Evolutionary conservation across 2,797 vertebrate genomes (phyloP), one percentile per base, ranked within the genome.

Genomic region (Salmo trutta): DNA sequence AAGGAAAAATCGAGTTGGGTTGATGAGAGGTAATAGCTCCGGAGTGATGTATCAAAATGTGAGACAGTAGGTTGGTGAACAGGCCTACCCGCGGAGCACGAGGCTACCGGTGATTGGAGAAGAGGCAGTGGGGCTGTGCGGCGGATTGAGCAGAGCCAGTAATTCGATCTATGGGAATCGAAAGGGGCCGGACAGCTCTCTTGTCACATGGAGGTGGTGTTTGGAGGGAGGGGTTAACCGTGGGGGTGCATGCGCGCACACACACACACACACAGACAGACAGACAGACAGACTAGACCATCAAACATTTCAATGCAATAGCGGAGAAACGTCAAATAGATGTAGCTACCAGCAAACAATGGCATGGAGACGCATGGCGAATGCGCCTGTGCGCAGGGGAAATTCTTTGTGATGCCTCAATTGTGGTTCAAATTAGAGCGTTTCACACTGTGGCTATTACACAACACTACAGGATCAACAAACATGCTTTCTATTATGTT

Each of bases 101-200:
- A 80, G 84, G 71, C 77, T 33, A 84, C 80, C 84, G 86, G 87
- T 89, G 91, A 93, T 91, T 93, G 89, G 90, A 83, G 90, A 85
- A 87, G 81, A 84, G 83, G 81, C 84, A 77, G 84, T 90, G 88
- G 89, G 89, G 89, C 87, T 92, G 90, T 81, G 79, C 84, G 86
- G 89, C 86, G 78, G 79, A 76, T 83, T 86, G 82, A 92, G 77
- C 84, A 85, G 86, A 47, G 86, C 86, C 89, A 90, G 92, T 91
- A 94, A 94, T 75, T 89, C 86, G 92, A 94, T 88, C 92, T 90
- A 85, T 86, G 85, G 76, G 89, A 92, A 87, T 87, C 83, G 79
- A 80, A 85, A 83, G 81, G 81, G 88, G 88, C 81, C 79, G 91
- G 86, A 83, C 88, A 82, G 82, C 73, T 81, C 74, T 81, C 74